Conservation (phyloP, 92 coral and sea anemone genomes). For the Parazoanthus darwini region DNA sequence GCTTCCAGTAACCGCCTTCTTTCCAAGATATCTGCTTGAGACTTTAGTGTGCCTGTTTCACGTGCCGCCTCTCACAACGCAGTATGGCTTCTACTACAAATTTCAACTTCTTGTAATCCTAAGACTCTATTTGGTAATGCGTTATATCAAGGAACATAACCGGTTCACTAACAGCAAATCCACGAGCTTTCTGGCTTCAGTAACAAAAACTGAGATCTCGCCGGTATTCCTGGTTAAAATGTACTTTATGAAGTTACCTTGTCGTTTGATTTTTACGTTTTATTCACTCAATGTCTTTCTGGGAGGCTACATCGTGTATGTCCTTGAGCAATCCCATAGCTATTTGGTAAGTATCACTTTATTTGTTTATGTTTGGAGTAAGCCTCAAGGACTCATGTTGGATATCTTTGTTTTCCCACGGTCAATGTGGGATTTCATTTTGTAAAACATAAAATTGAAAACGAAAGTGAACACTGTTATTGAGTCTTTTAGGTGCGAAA, state of each 20-base stretch:
- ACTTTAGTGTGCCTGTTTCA: constrained; percentile 72
- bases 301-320: constrained; percentile 91
- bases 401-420: background rate
- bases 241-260: constrained; percentile 88
- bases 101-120: constrained; percentile 86
- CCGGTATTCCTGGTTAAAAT: constrained; percentile 87
- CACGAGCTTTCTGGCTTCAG: constrained; percentile 87
- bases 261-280: constrained; percentile 73
- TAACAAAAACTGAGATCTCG: constrained; percentile 90
- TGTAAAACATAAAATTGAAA: background rate
- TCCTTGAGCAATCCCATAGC: constrained; percentile 78
- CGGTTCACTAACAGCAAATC: constrained; percentile 84
- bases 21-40: constrained; percentile 71
- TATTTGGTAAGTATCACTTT: constrained; percentile 86
- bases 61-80: constrained; percentile 80
- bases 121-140: constrained; percentile 79
- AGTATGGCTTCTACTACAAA: constrained; percentile 73
- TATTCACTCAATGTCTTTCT: constrained; percentile 89
- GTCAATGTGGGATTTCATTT: constrained; percentile 7
- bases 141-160: constrained; percentile 86
- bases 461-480: background rate
- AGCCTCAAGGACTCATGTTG: background rate
- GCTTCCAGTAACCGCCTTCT: constrained; percentile 66
- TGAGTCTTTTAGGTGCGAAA: background rate
- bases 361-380: constrained; percentile 8